Conservation (phyloP, 37 sponge, comb jelly and placozoan species). For the Hexactinellida sp. region DNA sequence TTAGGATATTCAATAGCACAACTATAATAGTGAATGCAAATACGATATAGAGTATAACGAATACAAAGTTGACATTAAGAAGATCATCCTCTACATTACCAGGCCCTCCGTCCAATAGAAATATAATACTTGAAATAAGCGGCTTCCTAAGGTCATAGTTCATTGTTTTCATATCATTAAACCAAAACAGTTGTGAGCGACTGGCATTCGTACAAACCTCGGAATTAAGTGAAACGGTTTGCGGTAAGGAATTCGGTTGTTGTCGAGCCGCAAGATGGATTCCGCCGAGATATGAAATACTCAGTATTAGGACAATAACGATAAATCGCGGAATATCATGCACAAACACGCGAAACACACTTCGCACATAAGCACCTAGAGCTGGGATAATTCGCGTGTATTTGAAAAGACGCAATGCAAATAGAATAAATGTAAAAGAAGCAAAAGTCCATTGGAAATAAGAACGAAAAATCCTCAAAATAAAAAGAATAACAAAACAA, state of each 20-base stretch:
- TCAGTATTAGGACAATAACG: neutral
- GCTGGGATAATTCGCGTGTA: slow-evolving; percentile 7
- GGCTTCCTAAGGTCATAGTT: neutral
- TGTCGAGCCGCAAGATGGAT: neutral
- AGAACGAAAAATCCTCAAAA: neutral
- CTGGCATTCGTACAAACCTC: neutral
- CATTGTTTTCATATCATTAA: neutral
- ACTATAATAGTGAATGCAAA: slow-evolving; percentile 22
- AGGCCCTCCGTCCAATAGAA: neutral
- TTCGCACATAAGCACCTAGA: neutral
- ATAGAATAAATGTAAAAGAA: slow-evolving; percentile 14
- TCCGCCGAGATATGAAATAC: neutral
- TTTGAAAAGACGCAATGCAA: neutral
- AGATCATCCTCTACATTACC: slow-evolving; percentile 2
- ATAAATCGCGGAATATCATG: slow-evolving; percentile 11
- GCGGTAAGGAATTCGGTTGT: neutral
- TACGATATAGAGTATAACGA: neutral
- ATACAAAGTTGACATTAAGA: neutral
- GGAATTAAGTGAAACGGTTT: neutral
- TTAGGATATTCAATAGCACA: slow-evolving; percentile 19
- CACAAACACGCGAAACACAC: slow-evolving; percentile 3
- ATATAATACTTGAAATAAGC: neutral
- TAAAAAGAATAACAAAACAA: neutral
- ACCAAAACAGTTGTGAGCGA: neutral
- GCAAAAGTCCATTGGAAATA: slow-evolving; percentile 13